Evolutionary conservation across 1,140 invertebrate species (phyloP), one percentile per base, ranked within the genome.

Genomic region (Scaptodrosophila lebanonensis): DNA sequence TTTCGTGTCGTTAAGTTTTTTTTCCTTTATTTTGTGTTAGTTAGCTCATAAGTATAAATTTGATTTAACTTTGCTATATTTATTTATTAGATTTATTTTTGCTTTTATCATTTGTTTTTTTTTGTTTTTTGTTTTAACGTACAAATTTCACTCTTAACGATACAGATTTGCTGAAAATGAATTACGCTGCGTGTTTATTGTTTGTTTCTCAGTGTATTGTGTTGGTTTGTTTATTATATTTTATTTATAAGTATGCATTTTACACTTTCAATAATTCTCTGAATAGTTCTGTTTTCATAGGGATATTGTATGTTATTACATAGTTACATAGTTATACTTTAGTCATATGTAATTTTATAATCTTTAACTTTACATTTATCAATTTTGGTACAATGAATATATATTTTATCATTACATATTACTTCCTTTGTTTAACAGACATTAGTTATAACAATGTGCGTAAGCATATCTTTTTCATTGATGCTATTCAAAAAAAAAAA

Each of bases 361-460:
- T 73, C 72, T 45, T 33, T 71, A 53, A 66, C 67, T 68, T 82
- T 83, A 82, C 76, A 79, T 39, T 70, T 70, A 76, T 83, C 65
- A 82, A 82, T 76, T 69, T 76, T 68, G 76, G 62, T 82, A 83
- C 69, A 82, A 63, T 82, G 54, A 64, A 51, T 67, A 60, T 61
- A 61, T 53, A 43, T 51, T 40, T 67, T 49, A 52, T 59, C 35
- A 29, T 17, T 52, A 25, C 66, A 52, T 60, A 52, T 42, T 59
- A 52, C 36, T 47, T 12, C 38, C 47, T 39, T 18, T 9, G 17
- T 50, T 63, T 51, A 63, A 63, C 53, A 63, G 54, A 63, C 38
- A 33, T 58, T 62, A 49, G 35, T 63, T 52, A 63, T 63, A 63
- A 63, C 60, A 63, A 63, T 63, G 54, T 63, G 60, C 54, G 60